Evolutionary conservation across 2,113 vertebrate species (phyloP).

Genomic region (Prunella fulvescens): DNA sequence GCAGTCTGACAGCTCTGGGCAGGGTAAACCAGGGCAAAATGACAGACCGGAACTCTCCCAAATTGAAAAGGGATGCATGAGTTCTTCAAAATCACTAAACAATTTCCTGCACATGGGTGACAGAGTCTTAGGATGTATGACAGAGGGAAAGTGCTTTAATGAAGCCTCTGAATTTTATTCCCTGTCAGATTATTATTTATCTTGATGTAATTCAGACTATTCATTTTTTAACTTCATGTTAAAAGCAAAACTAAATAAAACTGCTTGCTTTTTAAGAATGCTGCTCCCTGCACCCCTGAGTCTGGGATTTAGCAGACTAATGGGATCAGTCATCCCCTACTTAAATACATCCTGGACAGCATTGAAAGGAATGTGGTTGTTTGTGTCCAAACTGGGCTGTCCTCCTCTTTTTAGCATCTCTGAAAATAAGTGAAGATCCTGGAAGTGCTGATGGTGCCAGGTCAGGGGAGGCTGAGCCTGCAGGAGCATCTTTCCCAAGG

Average conservation of each 20-base stretch:
- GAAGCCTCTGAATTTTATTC: background rate
- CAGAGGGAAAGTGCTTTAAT: background rate
- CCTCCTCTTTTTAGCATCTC: background rate
- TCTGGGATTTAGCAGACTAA: constrained; percentile 56
- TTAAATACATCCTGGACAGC: constrained; percentile 58
- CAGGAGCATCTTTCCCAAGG: background rate
- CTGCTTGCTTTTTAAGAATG: background rate
- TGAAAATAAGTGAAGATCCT: background rate
- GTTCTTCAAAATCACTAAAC: background rate
- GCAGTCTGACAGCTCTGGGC: background rate
- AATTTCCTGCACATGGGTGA: background rate
- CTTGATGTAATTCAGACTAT: background rate
- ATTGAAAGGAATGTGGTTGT: background rate
- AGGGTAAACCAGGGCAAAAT: background rate
- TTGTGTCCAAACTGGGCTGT: background rate
- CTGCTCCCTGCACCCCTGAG: background rate
- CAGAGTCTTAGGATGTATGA: background rate
- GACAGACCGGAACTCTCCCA: background rate
- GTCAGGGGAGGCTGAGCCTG: background rate
- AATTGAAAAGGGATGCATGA: background rate
- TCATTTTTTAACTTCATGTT: background rate
- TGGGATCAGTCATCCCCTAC: constrained; percentile 56
- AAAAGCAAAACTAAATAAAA: background rate
- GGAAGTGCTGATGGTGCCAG: background rate
- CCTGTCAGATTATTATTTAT: background rate